These are phyloP conservation scores for Melinaea marsaeus DNA, from an alignment of 2,888 invertebrate genomes.

Conservation along the genomic window DNA sequence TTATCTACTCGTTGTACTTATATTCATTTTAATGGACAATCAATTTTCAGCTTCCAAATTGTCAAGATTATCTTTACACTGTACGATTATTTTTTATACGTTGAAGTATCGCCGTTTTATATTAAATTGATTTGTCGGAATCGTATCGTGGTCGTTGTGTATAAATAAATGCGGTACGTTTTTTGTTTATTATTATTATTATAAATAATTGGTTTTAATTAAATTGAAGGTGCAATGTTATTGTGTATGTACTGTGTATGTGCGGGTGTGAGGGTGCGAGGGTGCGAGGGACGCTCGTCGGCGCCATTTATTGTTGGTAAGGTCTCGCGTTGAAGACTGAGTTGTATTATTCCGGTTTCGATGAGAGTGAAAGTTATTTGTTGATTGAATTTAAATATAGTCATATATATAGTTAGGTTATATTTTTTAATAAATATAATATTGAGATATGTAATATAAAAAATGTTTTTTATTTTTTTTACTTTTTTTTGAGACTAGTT, in stretches of 20 bases:
- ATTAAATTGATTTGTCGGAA: too few species aligned
- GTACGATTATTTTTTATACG: not conserved
- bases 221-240: conserved; percentile 75
- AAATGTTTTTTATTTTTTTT: conserved; percentile 48
- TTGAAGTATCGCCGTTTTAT: too few species aligned
- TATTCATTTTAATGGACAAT: conserved; percentile 12
- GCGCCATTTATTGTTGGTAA: conserved; percentile 55
- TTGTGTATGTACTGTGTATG: conserved; percentile 47
- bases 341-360: conserved; percentile 76
- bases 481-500: conserved; percentile 26
- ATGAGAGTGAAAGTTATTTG: conserved; percentile 75
- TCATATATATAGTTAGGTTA: conserved; percentile 78
- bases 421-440: conserved; percentile 79
- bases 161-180: not conserved
- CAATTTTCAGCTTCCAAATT: not conserved
- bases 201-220: conserved; percentile 61
- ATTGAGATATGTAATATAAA: conserved; percentile 76
- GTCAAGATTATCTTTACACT: not conserved
- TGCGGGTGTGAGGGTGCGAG: conserved; percentile 42
- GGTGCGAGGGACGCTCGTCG: conserved; percentile 44
- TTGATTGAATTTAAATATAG: conserved; percentile 77
- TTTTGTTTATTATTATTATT: conserved; percentile 46
- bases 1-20: conserved; percentile 32
- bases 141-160: too few species aligned
- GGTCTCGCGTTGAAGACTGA: conserved; percentile 72